Evolutionary conservation across 2,797 vertebrate species (phyloP), one percentile per base, ranked within the genome.

Genomic region (Pseudotriccus pelzelni): DNA sequence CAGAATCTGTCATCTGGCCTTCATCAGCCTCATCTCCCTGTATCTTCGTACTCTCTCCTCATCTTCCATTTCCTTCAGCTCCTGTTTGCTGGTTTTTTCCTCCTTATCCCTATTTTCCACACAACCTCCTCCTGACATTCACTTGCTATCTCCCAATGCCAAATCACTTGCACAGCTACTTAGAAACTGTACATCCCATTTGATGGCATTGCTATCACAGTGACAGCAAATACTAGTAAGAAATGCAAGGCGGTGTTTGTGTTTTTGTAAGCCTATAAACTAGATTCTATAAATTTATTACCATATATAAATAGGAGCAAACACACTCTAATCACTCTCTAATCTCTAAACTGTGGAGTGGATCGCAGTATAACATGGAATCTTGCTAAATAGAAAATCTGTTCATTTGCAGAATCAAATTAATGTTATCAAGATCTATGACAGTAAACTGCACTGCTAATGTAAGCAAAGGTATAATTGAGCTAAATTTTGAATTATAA

Each of bases 401-500:
- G 53, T 68, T 88, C 87, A 47, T 92, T 78, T 87, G 77, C 68
- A 93, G 88, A 96, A 93, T 84, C 58, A 94, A 89, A 89, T 92
- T 94, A 93, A 77, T 17, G 53, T 64, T 91, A 94, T 59, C 90
- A 92, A 86, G 86, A 94, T 78, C 60, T 83, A 94, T 80, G 53
- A 72, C 36, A 66, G 76, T 80, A 94, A 96, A 94, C 76, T 49
- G 44, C 56, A 80, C 44, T 9, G 5, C 68, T 94, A 94, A 87
- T 86, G 74, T 91, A 96, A 89, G 90, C 75, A 78, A 95, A 96
- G 87, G 92, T 91, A 87, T 85, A 91, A 92, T 79, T 94, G 94
- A 87, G 91, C 89, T 81, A 88, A 53, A 85, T 87, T 94, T 89
- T 79, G 84, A 95, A 93, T 87, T 92, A 90, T 76, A 91, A 74